phyloP scores from a whole-genome alignment of 2,797 vertebrate species.

The Odontamblyopus lacepedii region DNA sequence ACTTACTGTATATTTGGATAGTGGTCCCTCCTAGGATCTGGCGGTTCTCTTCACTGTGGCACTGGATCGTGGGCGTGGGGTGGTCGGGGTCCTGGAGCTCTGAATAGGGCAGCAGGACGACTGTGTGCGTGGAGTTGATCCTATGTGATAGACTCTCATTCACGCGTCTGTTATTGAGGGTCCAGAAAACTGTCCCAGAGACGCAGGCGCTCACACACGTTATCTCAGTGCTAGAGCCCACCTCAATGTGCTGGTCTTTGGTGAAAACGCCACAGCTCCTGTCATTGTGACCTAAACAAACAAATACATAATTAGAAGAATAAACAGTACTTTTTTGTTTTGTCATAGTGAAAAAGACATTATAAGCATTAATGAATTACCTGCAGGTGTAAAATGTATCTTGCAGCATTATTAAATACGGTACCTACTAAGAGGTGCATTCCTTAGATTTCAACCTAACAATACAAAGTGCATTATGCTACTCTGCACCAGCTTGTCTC shows the following conservation, averaged over 20 bases:
- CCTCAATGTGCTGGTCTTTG: conserved; percentile 44
- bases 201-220: conserved; percentile 44
- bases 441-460: neutral
- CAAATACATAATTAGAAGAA: neutral
- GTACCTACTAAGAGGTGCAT: neutral
- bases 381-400: too few relatives aligned
- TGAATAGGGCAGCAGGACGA: conserved; percentile 22
- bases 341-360: neutral
- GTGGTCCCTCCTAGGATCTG: conserved; percentile 52
- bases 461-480: neutral
- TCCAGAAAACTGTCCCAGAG: conserved; percentile 53
- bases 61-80: conserved; percentile 25
- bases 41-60: conserved; percentile 12
- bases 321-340: neutral
- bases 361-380: neutral
- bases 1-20: conserved; percentile 63
- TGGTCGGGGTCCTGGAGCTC: conserved; percentile 47
- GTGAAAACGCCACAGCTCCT: conserved; percentile 43
- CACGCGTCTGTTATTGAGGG: neutral
- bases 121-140: conserved; percentile 41
- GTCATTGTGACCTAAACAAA: conserved; percentile 28
- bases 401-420: neutral
- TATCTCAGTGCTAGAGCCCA: conserved; percentile 37
- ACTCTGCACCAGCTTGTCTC: neutral
- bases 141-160: conserved; percentile 23